phyloP scores from a whole-genome alignment of 2,888 invertebrate genomes.

The Orthosia gracilis region DNA sequence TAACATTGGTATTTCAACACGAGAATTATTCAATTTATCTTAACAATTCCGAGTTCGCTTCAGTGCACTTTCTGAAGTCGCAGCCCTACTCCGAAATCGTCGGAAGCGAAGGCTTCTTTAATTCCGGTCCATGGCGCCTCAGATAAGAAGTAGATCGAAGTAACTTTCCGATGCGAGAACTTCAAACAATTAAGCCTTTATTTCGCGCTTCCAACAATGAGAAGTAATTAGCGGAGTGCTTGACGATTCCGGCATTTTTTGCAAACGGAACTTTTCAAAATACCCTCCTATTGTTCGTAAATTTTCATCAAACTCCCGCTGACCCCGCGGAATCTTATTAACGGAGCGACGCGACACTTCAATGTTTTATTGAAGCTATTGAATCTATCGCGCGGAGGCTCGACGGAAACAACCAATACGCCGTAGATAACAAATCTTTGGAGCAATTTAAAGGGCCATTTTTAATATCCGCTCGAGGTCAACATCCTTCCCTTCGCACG shows the following conservation, averaged over 20 bases:
- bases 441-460: conserved; percentile 86
- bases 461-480: conserved; percentile 88
- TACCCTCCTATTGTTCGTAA: conserved; percentile 73
- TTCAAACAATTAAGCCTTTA: conserved; percentile 87
- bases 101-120: conserved; percentile 68
- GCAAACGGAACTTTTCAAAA: conserved; percentile 76
- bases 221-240: conserved; percentile 84
- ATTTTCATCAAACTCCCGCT: conserved; percentile 76
- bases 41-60: conserved; percentile 50
- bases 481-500: conserved; percentile 85
- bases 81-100: conserved; percentile 31
- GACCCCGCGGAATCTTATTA: conserved; percentile 80
- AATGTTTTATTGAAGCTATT: conserved; percentile 70
- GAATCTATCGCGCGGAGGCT: conserved; percentile 74
- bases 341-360: conserved; percentile 68
- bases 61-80: conserved; percentile 56
- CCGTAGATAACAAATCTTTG: conserved; percentile 83
- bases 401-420: conserved; percentile 83
- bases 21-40: conserved; percentile 47
- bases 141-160: conserved; percentile 75
- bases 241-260: conserved; percentile 77
- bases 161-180: conserved; percentile 78
- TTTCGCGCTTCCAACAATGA: conserved; percentile 82
- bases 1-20: conserved; percentile 28
- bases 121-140: conserved; percentile 69